Evolutionary conservation across 2,888 invertebrate species (phyloP).

Genomic region (Dynastes tityus): DNA sequence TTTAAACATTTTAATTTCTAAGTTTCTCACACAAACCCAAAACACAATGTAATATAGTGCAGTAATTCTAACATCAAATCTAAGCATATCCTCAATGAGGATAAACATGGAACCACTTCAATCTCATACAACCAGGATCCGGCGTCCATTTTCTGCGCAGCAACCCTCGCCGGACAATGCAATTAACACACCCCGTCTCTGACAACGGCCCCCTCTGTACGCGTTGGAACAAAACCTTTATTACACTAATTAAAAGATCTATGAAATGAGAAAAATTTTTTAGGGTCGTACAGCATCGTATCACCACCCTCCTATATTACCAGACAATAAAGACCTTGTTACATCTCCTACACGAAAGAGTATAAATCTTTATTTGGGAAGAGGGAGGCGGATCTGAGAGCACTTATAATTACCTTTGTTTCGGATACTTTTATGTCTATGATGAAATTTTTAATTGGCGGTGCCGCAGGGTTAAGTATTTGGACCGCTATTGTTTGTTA

Average conservation of each 20-base stretch:
- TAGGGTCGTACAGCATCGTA: conserved; percentile 35
- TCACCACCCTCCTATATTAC: neutral
- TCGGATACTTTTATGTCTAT: too few relatives aligned
- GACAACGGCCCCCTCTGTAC: conserved; percentile 31
- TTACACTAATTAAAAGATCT: conserved; percentile 56
- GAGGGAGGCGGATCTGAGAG: too few relatives aligned
- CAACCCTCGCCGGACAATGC: conserved; percentile 55
- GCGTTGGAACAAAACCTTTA: conserved; percentile 54
- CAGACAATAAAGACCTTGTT: too few relatives aligned
- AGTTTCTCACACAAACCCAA: too few relatives aligned
- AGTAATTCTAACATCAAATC: too few relatives aligned
- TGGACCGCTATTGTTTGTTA: neutral
- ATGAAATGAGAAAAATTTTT: conserved; percentile 46
- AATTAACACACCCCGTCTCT: conserved; percentile 56
- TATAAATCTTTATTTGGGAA: too few relatives aligned
- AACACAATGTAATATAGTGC: too few relatives aligned
- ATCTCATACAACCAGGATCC: neutral
- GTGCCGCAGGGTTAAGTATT: neutral
- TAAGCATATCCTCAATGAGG: neutral
- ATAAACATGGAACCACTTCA: neutral
- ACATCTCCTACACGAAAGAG: too few relatives aligned
- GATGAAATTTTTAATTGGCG: neutral
- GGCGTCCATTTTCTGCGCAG: conserved; percentile 17
- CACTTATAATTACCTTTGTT: too few relatives aligned
- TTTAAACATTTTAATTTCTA: too few relatives aligned